Conservation (phyloP, 2,888 invertebrate genomes). For the Lithophane semibrunnea region DNA sequence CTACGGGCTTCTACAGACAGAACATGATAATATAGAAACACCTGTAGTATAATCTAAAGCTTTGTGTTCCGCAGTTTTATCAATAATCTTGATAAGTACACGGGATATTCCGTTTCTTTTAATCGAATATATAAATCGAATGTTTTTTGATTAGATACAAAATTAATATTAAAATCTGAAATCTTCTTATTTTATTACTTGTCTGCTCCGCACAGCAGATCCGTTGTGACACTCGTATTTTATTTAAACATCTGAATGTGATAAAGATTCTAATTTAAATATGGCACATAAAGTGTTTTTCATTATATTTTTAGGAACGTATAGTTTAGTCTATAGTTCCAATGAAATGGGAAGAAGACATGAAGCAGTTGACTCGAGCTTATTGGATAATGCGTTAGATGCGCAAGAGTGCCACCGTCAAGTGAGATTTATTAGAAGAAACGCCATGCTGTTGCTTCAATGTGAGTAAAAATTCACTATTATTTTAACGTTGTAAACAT, state of each 20-base stretch:
- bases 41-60: constrained; percentile 2
- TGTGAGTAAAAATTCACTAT: constrained; percentile 38
- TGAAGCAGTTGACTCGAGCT: constrained; percentile 28
- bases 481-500: not conserved
- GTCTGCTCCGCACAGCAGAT: constrained; percentile 13
- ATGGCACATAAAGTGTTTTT: constrained; percentile 22
- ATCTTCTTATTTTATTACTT: constrained; percentile 30
- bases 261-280: not conserved
- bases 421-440: constrained; percentile 42
- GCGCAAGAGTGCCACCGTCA: constrained; percentile 55
- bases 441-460: constrained; percentile 50
- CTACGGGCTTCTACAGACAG: no score
- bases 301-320: constrained; percentile 32
- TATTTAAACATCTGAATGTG: constrained; percentile 17
- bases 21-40: not conserved
- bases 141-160: constrained; percentile 29
- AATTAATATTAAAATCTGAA: constrained; percentile 25
- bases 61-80: constrained; percentile 37
- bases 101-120: not conserved
- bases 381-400: constrained; percentile 50
- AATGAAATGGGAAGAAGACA: constrained; percentile 19
- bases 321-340: constrained; percentile 28
- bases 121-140: constrained; percentile 22
- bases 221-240: not conserved
- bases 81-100: constrained; percentile 5